phyloP scores from a whole-genome alignment of 1,140 invertebrate species.

The Spodoptera litura region DNA sequence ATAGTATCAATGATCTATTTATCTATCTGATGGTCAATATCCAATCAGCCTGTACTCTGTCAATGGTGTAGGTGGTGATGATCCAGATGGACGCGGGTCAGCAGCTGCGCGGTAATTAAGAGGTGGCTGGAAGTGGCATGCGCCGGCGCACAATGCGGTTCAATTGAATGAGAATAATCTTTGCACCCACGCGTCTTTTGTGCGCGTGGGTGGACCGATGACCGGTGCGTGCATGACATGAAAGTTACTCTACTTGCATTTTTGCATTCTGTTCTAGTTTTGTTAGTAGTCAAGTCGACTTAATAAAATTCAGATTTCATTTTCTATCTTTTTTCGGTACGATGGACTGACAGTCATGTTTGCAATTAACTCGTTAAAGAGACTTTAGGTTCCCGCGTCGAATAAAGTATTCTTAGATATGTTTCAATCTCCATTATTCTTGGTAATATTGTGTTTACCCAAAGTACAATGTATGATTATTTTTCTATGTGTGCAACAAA shows the following conservation, averaged over 20 bases:
- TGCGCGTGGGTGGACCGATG: constrained; percentile 82
- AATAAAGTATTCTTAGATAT: too few relatives aligned
- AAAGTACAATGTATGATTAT: too few relatives aligned
- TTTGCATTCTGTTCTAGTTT: background rate
- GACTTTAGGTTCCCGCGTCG: too few relatives aligned
- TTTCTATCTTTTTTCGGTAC: too few relatives aligned
- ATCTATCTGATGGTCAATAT: constrained; percentile 1
- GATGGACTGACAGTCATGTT: too few relatives aligned
- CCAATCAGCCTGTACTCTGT: constrained; percentile 70
- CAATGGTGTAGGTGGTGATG: constrained; percentile 76
- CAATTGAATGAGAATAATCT: constrained; percentile 86
- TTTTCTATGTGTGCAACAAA: too few relatives aligned
- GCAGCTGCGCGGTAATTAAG: constrained; percentile 85
- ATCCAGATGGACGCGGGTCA: constrained; percentile 83
- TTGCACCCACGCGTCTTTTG: constrained; percentile 83
- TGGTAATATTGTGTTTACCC: too few relatives aligned
- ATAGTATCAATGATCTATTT: too few relatives aligned
- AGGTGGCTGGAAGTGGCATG: constrained; percentile 83
- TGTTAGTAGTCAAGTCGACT: too few relatives aligned
- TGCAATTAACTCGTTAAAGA: too few relatives aligned
- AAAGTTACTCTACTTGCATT: constrained; percentile 68
- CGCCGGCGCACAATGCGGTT: constrained; percentile 83
- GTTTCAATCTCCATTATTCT: too few relatives aligned
- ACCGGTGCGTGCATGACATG: constrained; percentile 58
- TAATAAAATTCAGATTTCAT: too few relatives aligned